Evolutionary conservation across 2,113 vertebrate genomes (phyloP).

Genomic region (Halcyon senegalensis): DNA sequence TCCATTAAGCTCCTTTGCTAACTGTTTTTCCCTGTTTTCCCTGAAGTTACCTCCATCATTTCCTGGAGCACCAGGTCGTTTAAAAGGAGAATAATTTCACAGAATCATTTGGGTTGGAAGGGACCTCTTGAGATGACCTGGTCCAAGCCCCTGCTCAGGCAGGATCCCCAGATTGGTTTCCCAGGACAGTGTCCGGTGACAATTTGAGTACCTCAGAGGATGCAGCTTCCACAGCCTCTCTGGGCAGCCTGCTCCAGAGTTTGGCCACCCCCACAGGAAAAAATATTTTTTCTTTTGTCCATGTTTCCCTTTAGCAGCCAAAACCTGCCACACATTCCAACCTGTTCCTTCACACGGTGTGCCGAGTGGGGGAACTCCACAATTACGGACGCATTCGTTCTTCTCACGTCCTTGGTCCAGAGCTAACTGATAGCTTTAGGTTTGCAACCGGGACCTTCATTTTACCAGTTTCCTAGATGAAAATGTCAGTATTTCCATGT

Average conservation of each 20-base stretch:
- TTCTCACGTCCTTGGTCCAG: not conserved
- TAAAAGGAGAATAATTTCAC: not conserved
- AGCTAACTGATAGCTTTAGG: not conserved
- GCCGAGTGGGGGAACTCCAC: not conserved
- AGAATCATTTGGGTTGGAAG: not conserved
- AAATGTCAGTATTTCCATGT: not conserved
- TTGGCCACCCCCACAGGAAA: not conserved
- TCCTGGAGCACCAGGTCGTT: too few relatives aligned
- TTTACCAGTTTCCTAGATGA: not conserved
- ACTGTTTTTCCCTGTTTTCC: not conserved
- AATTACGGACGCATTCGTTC: not conserved
- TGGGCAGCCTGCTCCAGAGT: not conserved
- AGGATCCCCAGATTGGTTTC: not conserved
- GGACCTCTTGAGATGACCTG: not conserved
- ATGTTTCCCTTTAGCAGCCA: not conserved
- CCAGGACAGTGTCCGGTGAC: not conserved
- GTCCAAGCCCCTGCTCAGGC: not conserved
- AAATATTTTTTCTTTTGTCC: not conserved
- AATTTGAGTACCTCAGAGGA: not conserved
- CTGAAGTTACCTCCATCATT: not conserved
- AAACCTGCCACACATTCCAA: not conserved
- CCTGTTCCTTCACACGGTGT: not conserved
- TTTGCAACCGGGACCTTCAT: not conserved
- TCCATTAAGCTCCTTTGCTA: not conserved
- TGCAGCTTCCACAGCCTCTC: too few relatives aligned